Evolutionary conservation across 2,113 vertebrate species (phyloP), one percentile per base, ranked within the genome.

Genomic region (Ia io): DNA sequence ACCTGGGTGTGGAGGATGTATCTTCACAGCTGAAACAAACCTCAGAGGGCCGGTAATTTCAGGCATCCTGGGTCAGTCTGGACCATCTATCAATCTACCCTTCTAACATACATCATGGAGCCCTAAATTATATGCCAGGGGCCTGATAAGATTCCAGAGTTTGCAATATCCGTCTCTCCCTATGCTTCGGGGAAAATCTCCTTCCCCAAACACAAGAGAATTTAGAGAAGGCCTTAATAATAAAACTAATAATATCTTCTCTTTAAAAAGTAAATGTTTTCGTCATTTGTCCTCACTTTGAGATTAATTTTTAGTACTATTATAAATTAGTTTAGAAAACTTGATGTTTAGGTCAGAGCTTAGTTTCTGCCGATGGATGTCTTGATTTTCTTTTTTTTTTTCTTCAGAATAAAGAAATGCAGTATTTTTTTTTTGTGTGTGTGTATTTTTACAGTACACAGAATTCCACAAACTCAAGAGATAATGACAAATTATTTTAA

Each of bases 401-500:
- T 16, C 16, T 16, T 9, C 7, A 44, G 20, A n/a, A 65, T 59
- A 71, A 85, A 90, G 25, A 74, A 30, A 86, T 44, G 30, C 65
- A 44, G 9, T 28, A 71, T 61, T 59, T 59, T 3, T 25, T 25
- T 25, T 28, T 61, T 61, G 28, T 61, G 6, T 93, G 94, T n/a
- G 90, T 78, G 8, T 84, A 70, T 73, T 73, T 84, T 95, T 51
- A 80, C 6, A 91, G 20, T 35, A 77, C 5, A 56, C 9, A 53
- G 49, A 93, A 88, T 65, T 74, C 86, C 22, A 85, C 63, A 67
- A 32, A 67, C 16, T 73, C 63, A 61, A 93, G 88, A 67, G 9
- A 35, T 97, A 42, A 9, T 61, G 3, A 96, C 23, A 85, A 59
- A 94, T 70, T 94, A 63, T 92, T 84, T 89, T 97, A 95, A 80